Percentiles rank a stretch among this genome's conserved stretches.
phyloP scores from a whole-genome alignment of 1,140 invertebrate genomes.

The Aphaenogaster rudis region DNA sequence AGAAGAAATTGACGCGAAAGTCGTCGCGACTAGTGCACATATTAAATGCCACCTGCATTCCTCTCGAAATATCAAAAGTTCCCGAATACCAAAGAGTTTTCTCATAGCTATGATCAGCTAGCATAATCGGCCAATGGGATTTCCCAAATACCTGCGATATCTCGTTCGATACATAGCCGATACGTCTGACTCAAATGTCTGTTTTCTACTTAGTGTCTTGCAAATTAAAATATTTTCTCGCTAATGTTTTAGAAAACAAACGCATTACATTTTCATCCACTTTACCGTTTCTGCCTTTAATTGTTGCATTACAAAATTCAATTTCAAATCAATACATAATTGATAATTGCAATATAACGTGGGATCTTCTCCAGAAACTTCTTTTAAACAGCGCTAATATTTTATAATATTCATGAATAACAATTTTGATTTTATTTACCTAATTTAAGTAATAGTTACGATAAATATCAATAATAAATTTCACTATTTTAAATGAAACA shows the following conservation, averaged over 20 bases:
- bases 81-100: background rate
- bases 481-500: background rate
- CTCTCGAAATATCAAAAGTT: constrained; percentile 13
- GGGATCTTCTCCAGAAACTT: background rate
- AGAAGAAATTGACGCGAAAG: constrained; percentile 60
- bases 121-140: background rate
- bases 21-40: background rate
- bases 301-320: background rate
- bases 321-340: background rate
- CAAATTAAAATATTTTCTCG: background rate
- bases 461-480: constrained; percentile 8
- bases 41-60: constrained; percentile 53
- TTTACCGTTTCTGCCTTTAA: background rate
- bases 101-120: background rate
- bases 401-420: background rate
- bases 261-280: background rate
- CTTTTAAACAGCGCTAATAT: background rate
- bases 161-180: background rate
- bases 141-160: background rate
- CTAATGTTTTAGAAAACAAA: background rate
- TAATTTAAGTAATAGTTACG: background rate
- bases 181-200: constrained; percentile 14
- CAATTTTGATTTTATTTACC: background rate
- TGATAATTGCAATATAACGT: background rate
- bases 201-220: constrained; percentile 14